Conservation (phyloP, 2,113 vertebrate species). For the Isurus oxyrinchus region DNA sequence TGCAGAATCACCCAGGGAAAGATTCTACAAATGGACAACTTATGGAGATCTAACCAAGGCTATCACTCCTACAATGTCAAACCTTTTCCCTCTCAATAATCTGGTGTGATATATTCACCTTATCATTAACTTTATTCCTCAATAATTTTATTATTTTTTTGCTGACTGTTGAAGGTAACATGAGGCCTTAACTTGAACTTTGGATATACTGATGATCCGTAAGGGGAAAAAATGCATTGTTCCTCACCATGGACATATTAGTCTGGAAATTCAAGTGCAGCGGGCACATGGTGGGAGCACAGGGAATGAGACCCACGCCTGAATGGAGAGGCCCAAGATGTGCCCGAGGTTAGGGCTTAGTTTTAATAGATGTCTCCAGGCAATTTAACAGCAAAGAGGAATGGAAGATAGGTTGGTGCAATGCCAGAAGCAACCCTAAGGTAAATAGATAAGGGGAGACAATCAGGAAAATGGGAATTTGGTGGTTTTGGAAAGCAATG, state of each 20-base stretch:
- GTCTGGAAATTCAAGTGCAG: background rate
- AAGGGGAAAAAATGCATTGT: background rate
- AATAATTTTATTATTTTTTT: background rate
- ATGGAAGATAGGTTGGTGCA: background rate
- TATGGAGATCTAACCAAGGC: background rate
- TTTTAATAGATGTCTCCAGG: background rate
- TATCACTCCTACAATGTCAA: background rate
- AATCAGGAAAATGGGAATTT: background rate
- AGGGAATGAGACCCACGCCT: background rate
- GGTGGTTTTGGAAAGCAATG: background rate
- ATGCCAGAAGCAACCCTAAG: background rate
- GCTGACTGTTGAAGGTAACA: background rate
- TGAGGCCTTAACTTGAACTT: background rate
- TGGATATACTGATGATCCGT: background rate
- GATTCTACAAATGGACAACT: conserved; percentile 11
- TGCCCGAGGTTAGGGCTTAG: background rate
- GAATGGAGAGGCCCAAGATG: background rate
- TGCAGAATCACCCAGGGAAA: background rate
- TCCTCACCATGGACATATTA: background rate
- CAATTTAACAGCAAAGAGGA: background rate
- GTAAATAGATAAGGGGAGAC: background rate
- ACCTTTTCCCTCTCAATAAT: background rate
- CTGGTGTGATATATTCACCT: background rate
- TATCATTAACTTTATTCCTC: background rate
- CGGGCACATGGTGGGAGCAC: too few species aligned